A percentile compares a stretch with the other conserved stretches of the same genome.
Conservation (phyloP, 2,113 vertebrate genomes). For the Brachyistius frenatus region DNA sequence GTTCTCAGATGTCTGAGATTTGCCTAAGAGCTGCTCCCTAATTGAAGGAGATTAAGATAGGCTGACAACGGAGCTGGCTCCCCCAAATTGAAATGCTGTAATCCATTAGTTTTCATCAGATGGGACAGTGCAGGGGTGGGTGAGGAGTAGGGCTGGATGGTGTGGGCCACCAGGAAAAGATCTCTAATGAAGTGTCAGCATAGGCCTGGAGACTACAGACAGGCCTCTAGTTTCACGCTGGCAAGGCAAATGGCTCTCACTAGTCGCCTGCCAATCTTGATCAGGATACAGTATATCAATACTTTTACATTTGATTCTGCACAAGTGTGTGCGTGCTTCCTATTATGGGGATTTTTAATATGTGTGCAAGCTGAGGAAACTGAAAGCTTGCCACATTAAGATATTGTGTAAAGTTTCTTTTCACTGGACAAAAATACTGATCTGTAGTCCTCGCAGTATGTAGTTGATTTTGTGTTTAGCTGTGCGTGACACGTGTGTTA, state of each 20-base stretch:
- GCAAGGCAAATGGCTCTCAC: conserved; percentile 71
- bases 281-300: conserved; percentile 61
- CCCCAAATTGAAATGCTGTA: conserved; percentile 81
- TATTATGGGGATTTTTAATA: conserved; percentile 34
- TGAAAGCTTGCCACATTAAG: conserved; percentile 15
- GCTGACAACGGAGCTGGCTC: conserved; percentile 73
- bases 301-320: conserved; percentile 47
- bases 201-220: conserved; percentile 63
- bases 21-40: conserved; percentile 81
- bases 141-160: conserved; percentile 24
- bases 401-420: conserved; percentile 27
- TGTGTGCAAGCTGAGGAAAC: conserved; percentile 19
- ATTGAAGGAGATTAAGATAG: conserved; percentile 85
- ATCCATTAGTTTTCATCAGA: conserved; percentile 84
- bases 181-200: conserved; percentile 80
- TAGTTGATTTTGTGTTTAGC: conserved; percentile 59
- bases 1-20: conserved; percentile 85
- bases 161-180: conserved; percentile 72
- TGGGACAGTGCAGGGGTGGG: conserved; percentile 62
- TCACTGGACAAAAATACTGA: conserved; percentile 34
- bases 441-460: conserved; percentile 47
- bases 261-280: conserved; percentile 75
- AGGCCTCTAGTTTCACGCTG: conserved; percentile 77
- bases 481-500: conserved; percentile 74
- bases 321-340: conserved; percentile 1